Conservation (phyloP, 2,113 vertebrate genomes). For the Periophthalmus modestus region DNA sequence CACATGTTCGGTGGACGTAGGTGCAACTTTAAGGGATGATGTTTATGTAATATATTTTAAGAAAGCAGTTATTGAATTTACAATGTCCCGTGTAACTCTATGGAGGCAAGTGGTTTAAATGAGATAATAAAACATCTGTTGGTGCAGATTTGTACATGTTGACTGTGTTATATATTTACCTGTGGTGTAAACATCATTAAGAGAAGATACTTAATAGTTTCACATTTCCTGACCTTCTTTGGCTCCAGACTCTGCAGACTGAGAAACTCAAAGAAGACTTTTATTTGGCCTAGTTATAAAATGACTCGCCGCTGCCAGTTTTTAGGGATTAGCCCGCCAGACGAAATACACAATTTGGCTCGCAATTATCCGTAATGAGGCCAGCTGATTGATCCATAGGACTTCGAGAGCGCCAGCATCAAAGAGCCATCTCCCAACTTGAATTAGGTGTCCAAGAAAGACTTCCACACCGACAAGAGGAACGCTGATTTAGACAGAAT, state of each 20-base stretch:
- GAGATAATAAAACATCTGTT: too few relatives aligned
- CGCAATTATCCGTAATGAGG: not conserved
- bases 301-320: not conserved
- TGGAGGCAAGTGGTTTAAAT: too few relatives aligned
- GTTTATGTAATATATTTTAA: too few relatives aligned
- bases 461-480: not conserved
- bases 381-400: not conserved
- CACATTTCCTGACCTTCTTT: not conserved
- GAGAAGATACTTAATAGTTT: not conserved
- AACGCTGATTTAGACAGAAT: not conserved
- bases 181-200: not conserved
- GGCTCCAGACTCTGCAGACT: not conserved
- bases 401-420: not conserved
- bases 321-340: not conserved
- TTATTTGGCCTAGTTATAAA: not conserved
- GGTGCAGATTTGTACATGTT: too few relatives aligned
- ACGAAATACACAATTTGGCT: slow-evolving; percentile 9
- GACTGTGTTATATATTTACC: too few relatives aligned
- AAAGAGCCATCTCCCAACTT: slow-evolving; percentile 1
- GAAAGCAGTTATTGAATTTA: too few relatives aligned
- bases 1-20: too few relatives aligned
- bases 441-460: not conserved
- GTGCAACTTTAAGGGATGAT: too few relatives aligned
- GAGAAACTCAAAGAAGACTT: not conserved
- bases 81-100: too few relatives aligned